These are phyloP conservation scores for Ophion costatus DNA, from an alignment of 2,888 invertebrate species.

Conservation along the genomic window DNA sequence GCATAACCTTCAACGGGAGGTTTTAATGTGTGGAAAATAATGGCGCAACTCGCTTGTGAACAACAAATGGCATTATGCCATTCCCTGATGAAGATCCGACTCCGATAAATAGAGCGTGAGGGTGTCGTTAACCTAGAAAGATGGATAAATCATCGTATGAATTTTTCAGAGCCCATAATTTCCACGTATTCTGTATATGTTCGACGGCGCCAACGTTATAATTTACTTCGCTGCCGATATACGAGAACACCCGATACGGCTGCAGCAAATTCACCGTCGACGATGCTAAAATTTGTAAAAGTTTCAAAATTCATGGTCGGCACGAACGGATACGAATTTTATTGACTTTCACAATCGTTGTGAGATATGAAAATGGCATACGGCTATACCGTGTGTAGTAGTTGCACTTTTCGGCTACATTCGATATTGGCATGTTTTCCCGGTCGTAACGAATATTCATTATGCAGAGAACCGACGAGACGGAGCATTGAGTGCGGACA, in stretches of 20 bases:
- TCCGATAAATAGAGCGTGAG: slow-evolving; percentile 61
- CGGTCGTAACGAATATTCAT: neutral
- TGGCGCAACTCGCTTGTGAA: slow-evolving; percentile 20
- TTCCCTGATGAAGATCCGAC: slow-evolving; percentile 38
- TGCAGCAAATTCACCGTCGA: neutral
- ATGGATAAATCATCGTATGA: slow-evolving; percentile 61
- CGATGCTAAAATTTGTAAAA: slow-evolving; percentile 9
- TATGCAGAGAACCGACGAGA: neutral
- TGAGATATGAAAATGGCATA: neutral
- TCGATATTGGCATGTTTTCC: neutral
- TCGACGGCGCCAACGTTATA: slow-evolving; percentile 34
- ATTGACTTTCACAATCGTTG: neutral
- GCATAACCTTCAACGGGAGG: neutral
- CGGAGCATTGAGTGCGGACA: neutral
- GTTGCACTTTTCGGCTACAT: neutral
- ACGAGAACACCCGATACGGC: slow-evolving; percentile 6
- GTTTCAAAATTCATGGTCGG: neutral
- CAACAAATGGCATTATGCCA: slow-evolving; percentile 11
- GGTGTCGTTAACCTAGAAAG: slow-evolving; percentile 64
- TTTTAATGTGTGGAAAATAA: slow-evolving; percentile 42
- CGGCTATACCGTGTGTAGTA: neutral
- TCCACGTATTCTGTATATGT: slow-evolving; percentile 10
- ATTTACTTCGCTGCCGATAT: slow-evolving; percentile 35
- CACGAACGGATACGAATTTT: neutral
- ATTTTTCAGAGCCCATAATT: slow-evolving; percentile 64